These are phyloP conservation scores for Trachymyrmex cornetzi DNA, from an alignment of 1,140 invertebrate species.

Conservation along the genomic window DNA sequence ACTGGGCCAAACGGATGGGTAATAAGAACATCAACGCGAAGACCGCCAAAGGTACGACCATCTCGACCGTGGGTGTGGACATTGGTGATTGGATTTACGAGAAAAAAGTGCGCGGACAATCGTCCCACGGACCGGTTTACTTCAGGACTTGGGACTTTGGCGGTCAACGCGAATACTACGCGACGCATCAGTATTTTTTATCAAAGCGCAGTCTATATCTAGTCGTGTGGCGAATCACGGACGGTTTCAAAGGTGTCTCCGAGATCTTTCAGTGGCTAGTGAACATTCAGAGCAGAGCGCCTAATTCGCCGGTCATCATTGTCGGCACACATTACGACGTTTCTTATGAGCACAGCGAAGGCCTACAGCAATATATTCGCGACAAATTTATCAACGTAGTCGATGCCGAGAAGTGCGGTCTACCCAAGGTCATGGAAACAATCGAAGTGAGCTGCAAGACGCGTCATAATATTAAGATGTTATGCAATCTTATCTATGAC, in stretches of 20 bases:
- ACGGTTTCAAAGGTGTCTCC: constrained; percentile 96
- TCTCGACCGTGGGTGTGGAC: constrained; percentile 98
- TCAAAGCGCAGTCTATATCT: constrained; percentile 98
- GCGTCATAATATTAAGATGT: constrained; percentile 95
- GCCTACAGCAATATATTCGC: constrained; percentile 95
- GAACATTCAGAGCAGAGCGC: constrained; percentile 97
- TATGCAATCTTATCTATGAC: constrained; percentile 98
- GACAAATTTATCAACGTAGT: constrained; percentile 97
- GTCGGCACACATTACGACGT: constrained; percentile 98
- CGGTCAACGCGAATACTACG: constrained; percentile 98
- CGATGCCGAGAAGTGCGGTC: constrained; percentile 98
- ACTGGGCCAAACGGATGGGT: constrained; percentile 98
- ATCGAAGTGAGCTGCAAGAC: constrained; percentile 97
- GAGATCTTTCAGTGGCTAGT: constrained; percentile 98
- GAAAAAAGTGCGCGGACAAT: constrained; percentile 90
- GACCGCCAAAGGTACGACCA: constrained; percentile 92
- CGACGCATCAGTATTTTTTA: constrained; percentile 99
- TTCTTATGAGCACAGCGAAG: constrained; percentile 92
- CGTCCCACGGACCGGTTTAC: constrained; percentile 94
- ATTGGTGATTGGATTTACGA: constrained; percentile 98
- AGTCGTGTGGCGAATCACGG: constrained; percentile 97
- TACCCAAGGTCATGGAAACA: constrained; percentile 97
- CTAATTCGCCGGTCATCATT: constrained; percentile 97
- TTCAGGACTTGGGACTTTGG: constrained; percentile 99
- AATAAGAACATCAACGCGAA: constrained; percentile 93